A percentile compares a stretch with the other conserved stretches of the same genome.
Conservation (phyloP, 2,888 invertebrate species). For the Catocala fraxini region DNA sequence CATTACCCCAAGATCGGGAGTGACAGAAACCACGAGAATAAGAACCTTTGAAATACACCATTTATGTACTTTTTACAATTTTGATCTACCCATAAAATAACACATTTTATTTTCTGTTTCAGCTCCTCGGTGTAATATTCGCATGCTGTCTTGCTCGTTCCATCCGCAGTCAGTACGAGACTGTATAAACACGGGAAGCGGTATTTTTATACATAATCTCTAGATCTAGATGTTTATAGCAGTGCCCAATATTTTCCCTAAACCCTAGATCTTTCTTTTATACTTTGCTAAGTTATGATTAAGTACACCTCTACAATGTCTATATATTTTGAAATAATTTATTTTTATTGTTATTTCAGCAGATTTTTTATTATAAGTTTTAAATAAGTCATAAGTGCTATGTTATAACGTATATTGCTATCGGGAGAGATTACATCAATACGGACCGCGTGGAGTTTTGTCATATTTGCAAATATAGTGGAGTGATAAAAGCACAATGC, state of each 20-base stretch:
- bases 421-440: conserved; percentile 26
- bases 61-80: too few species aligned
- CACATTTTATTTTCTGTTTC: conserved; percentile 64
- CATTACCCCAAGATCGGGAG: too few species aligned
- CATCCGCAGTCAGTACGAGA: conserved; percentile 97
- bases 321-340: conserved; percentile 63
- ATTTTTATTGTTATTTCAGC: conserved; percentile 55
- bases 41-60: too few species aligned
- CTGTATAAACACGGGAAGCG: conserved; percentile 86
- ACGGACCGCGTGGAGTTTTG: conserved; percentile 31
- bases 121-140: conserved; percentile 96
- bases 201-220: conserved; percentile 22
- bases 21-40: too few species aligned
- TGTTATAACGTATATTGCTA: conserved; percentile 20
- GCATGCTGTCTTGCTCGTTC: conserved; percentile 97
- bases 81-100: not conserved
- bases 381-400: conserved; percentile 46
- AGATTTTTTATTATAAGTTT: conserved; percentile 49
- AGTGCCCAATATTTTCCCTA: conserved; percentile 32
- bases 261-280: conserved; percentile 24
- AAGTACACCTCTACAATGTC: conserved; percentile 47
- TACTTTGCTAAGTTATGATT: conserved; percentile 55
- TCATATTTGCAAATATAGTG: conserved; percentile 38
- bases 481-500: conserved; percentile 55
- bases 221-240: conserved; percentile 23